Percentiles rank a stretch among this genome's conserved stretches.
These are phyloP conservation scores for Pelosia muscerda DNA, from an alignment of 2,888 invertebrate genomes.

Conservation along the genomic window DNA sequence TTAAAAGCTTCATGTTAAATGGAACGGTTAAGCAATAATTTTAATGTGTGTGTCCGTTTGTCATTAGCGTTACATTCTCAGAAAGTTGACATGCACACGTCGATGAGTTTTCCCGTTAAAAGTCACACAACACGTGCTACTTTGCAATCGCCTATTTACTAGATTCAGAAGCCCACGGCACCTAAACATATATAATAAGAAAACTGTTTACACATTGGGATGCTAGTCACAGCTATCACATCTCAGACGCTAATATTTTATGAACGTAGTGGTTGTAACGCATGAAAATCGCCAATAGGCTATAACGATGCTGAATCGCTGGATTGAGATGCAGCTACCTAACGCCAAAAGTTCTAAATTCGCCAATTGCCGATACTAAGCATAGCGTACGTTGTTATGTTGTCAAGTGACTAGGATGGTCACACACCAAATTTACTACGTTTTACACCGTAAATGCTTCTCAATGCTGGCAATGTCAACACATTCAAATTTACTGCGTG, in stretches of 20 bases:
- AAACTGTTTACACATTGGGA: neutral
- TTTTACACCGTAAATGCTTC: too few species aligned
- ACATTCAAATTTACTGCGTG: too few species aligned
- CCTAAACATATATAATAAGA: neutral
- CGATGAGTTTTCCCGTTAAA: neutral
- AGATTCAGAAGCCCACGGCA: too few species aligned
- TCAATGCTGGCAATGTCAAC: too few species aligned
- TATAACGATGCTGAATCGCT: neutral
- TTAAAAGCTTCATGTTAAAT: slow-evolving; percentile 12
- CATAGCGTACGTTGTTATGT: too few species aligned
- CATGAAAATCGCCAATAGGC: too few species aligned
- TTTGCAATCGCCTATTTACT: neutral
- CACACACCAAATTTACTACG: too few species aligned
- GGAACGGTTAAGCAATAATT: slow-evolving; percentile 15
- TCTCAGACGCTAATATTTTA: too few species aligned
- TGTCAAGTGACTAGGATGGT: too few species aligned
- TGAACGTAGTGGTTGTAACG: too few species aligned
- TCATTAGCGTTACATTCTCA: slow-evolving; percentile 18
- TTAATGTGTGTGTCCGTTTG: slow-evolving; percentile 19
- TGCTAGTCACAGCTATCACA: neutral
- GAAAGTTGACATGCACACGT: slow-evolving; percentile 1
- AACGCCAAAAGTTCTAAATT: too few species aligned
- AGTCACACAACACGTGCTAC: neutral
- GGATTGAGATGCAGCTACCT: neutral
- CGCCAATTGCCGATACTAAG: too few species aligned